These are phyloP conservation scores for Coluber constrictor DNA, from an alignment of 2,797 vertebrate genomes.

Conservation along the genomic window DNA sequence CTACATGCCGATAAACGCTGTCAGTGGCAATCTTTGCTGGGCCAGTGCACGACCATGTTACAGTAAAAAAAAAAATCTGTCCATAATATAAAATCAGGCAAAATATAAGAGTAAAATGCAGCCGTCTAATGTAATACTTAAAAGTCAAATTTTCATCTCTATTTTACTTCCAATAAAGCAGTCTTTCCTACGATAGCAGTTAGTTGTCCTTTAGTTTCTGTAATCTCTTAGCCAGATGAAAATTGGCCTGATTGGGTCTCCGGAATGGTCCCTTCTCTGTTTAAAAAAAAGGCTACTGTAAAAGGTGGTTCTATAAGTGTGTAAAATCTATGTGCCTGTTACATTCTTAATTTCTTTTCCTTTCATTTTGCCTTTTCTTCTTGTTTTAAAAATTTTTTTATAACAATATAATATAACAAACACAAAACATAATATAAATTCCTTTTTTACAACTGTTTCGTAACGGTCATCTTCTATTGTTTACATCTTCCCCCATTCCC, in stretches of 20 bases:
- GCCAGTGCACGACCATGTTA: neutral
- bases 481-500: no score
- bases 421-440: no score
- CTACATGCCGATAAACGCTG: neutral
- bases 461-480: no score
- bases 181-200: neutral
- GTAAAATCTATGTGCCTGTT: neutral
- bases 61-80: neutral
- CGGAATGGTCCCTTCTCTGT: neutral
- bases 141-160: neutral
- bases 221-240: neutral
- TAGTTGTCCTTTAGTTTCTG: neutral
- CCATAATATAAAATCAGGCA: neutral
- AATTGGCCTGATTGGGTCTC: neutral
- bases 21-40: neutral
- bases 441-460: no score
- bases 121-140: neutral
- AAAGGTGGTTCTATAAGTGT: neutral
- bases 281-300: neutral
- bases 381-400: no score
- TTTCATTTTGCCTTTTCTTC: neutral
- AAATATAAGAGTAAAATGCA: neutral
- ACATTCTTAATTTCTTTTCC: neutral
- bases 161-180: neutral
- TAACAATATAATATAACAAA: no score